These are phyloP conservation scores for Pollenia angustigena DNA, from an alignment of 2,888 invertebrate genomes.

Conservation along the genomic window DNA sequence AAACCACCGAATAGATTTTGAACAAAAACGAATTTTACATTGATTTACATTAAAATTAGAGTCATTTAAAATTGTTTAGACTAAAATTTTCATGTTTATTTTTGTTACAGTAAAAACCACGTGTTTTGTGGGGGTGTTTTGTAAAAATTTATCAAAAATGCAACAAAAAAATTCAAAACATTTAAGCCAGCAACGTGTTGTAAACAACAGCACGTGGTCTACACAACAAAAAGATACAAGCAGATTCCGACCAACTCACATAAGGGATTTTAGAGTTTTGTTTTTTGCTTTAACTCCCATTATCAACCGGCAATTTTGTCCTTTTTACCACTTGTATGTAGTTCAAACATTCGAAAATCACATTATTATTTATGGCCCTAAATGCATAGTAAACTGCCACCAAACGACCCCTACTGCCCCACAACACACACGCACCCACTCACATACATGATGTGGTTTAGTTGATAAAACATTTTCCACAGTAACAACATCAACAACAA, in stretches of 20 bases:
- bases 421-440: not conserved
- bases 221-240: not conserved
- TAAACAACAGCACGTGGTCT: conserved; percentile 68
- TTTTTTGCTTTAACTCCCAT: not conserved
- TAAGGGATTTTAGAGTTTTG: conserved; percentile 1
- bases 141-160: conserved; percentile 36
- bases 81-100: conserved; percentile 55
- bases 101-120: conserved; percentile 65
- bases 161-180: conserved; percentile 19
- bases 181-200: conserved; percentile 48
- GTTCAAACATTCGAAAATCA: conserved; percentile 60
- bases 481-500: conserved; percentile 22
- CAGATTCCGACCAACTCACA: conserved; percentile 8
- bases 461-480: conserved; percentile 42
- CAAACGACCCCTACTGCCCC: not conserved
- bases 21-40: conserved; percentile 16
- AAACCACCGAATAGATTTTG: conserved; percentile 11
- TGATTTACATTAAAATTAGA: conserved; percentile 56
- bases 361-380: conserved; percentile 68
- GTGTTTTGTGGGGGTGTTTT: conserved; percentile 61
- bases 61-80: conserved; percentile 50
- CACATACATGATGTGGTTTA: conserved; percentile 45
- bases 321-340: conserved; percentile 51
- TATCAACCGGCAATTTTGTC: conserved; percentile 25
- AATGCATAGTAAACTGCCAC: conserved; percentile 44